Evolutionary conservation across 1,140 invertebrate genomes (phyloP), one percentile per base, ranked within the genome.

Genomic region (Drosophila elegans): DNA sequence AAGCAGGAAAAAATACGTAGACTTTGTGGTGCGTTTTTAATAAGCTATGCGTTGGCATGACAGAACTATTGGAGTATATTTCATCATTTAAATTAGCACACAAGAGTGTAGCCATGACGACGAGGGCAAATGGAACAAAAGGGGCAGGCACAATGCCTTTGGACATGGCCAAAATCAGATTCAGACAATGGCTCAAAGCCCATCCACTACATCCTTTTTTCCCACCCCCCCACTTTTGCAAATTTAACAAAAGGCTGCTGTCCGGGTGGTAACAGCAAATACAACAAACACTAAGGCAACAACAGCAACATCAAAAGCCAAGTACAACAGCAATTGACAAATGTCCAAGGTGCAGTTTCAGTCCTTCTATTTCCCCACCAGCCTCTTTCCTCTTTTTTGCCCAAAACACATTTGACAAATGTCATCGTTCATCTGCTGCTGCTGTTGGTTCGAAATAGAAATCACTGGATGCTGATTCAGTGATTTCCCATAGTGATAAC

Each of bases 1-100:
- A 39, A 32, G 66, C 48, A 44, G 9, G 34, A 7, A 38, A 34
- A 55, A 38, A 38, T n/a, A 34, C 27, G 46, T 51, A 49, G 41
- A 55, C 41, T 60, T 25, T 39, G 27, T 9, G 60, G 52, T 32
- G 39, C 29, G 67, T 55, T 57, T 67, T 82, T 68, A 68, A 82
- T 88, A 88, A 88, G 68, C 74, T 59, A 39, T 39, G 36, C 56
- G 38, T 55, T 59, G 67, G 51, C 67, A 81, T 46, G 68, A 29
- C 68, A 57, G 25, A 75, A 56, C 72, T 80, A 56, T 66, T 74
- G n/a, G 44, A 62, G 67, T 59, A 71, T 52, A 36, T 79, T 88
- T 80, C 76, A 79, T 88, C 80, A 88, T 83, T 83, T 88, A 80
- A 88, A 88, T 88, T 88, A 88, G 84, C 80, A 68, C 72, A 75